Base-by-base conservation (phyloP, 2,888 invertebrate species). In the Diarsia mendica region DNA sequence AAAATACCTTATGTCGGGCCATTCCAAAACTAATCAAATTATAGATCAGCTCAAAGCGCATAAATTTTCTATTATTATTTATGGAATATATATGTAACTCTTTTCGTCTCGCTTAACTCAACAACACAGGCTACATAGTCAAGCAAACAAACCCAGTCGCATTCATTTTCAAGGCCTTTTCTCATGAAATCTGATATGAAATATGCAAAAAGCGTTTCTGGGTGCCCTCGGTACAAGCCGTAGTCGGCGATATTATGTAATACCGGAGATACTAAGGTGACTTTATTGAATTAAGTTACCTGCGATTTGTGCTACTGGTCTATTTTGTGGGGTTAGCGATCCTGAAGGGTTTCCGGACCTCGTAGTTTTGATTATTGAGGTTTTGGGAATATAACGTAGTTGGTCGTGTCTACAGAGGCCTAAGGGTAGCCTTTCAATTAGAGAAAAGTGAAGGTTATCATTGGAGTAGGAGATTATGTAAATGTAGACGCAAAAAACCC, bases 131-230 rank as follows among this genome's bases (percentile, higher is more conserved):
- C 72, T 51, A 53, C 53, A 83, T 80, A 80, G 81, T 80, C 61
- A 68, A 77, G 72, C 78, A 86, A 86, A 88, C 82, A 82, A 84
- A 87, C 77, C 65, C 65, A 73, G 79, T 77, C 84, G 85, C 8
- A 44, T 63, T 63, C 84, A 87, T 81, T 85, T 87, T 87, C 82
- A 87, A 89, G 88, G 78, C 75, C 79, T 74, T 67, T 46, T 79
- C 82, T 85, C 87, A 82, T 85, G 85, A 91, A 92, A 89, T 89
- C 88, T 70, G 77, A 33, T 71, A 91, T 90, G 87, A 90, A 91
- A 91, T 89, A 92, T 92, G 91, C 89, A 92, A 89, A 91, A 85
- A 90, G 83, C 88, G 88, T 88, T 87, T 80, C 80, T 83, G 80
- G 79, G 82, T 85, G 83, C 84, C 85, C 82, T 86, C 77, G 63